Evolutionary conservation across 2,113 vertebrate genomes (phyloP), one percentile per base, ranked within the genome.

Genomic region (Micromys minutus): DNA sequence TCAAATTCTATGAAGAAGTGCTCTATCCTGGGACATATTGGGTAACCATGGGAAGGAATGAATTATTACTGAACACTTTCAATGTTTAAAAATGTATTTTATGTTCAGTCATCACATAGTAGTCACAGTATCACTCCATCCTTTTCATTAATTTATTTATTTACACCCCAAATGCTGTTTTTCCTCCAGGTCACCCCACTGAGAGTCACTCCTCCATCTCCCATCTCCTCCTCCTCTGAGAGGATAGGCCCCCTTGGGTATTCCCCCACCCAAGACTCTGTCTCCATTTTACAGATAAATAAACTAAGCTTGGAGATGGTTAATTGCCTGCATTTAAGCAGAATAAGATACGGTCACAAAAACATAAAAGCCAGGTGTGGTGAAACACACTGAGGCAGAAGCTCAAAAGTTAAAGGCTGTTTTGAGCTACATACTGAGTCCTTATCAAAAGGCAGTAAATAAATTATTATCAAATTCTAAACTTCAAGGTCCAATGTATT

Each of bases 251-350:
- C 63, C 63, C 31, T 67, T 67, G 63, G 31, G 29, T 34, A 67
- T 67, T 4, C 63, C 4, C 31, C 11, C 29, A 34, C 63, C 29
- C 63, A 67, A 67, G 63, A 34, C 31, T 67, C 65, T 67, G 15
- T 71, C 29, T 50, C 31, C 59, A 42, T 71, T 22, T 91, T 76
- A 93, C 6, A 63, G 36, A 67, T 42, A 17, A 89, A 36, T 24
- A 65, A 90, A 93, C 16, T 76, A 86, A 89, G 34, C 65, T 91
- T 77, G 67, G 67, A 76, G 67, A n/a, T 45, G 59, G 16, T 91
- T 75, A 86, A 81, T 81, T 94, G 31, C 84, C 45, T 57, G 65
- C 34, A 67, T 91, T 94, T 52, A 91, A 93, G 85, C n/a, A 94
- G 42, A 88, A 34, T 75, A 76, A 79, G 81, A 65, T 21, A n/a